A percentile compares a stretch with the other conserved stretches of the same genome.
phyloP scores from a whole-genome alignment of 2,797 vertebrate species.

The Labeo calbasu region DNA sequence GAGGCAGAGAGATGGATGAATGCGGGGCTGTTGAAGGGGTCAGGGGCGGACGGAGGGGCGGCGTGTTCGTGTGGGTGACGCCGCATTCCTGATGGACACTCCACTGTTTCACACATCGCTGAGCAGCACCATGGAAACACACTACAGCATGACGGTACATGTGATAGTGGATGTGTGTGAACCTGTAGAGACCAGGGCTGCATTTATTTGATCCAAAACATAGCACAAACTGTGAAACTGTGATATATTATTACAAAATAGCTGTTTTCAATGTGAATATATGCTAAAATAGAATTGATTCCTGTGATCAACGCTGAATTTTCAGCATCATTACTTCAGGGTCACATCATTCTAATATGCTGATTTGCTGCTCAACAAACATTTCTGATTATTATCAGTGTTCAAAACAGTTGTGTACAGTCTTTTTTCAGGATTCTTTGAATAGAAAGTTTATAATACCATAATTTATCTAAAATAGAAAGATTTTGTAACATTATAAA shows the following conservation, averaged over 20 bases:
- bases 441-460: neutral
- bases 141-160: neutral
- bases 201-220: neutral
- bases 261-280: neutral
- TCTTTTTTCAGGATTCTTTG: neutral
- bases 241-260: neutral
- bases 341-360: neutral
- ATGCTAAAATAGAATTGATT: neutral
- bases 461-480: neutral
- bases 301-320: neutral
- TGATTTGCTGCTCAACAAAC: neutral
- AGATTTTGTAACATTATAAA: neutral
- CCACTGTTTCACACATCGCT: slow-evolving; percentile 2
- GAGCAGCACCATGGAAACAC: slow-evolving; percentile 27
- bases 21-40: slow-evolving; percentile 44
- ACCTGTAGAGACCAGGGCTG: neutral
- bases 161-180: neutral
- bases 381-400: neutral
- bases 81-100: slow-evolving; percentile 52
- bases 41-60: slow-evolving; percentile 45
- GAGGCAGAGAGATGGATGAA: slow-evolving; percentile 54
- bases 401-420: neutral
- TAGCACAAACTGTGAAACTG: neutral
- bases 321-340: neutral
- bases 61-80: slow-evolving; percentile 29